These are phyloP conservation scores for Bradypodion pumilum DNA, from an alignment of 2,797 vertebrate species.

Conservation along the genomic window DNA sequence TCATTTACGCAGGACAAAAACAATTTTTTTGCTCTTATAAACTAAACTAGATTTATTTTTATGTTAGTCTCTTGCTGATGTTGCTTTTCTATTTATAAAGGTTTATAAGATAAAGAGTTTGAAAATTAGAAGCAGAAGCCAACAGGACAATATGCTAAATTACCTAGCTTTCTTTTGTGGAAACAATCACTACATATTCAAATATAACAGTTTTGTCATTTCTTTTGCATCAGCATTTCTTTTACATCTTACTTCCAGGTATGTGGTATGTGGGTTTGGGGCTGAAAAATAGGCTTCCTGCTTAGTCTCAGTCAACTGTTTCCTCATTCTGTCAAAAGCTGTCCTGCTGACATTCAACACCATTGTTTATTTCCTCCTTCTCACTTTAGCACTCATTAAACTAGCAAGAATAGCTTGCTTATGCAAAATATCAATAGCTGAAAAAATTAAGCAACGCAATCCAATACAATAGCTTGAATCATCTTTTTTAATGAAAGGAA, in stretches of 20 bases:
- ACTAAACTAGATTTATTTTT: constrained; percentile 22
- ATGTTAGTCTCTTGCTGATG: not conserved
- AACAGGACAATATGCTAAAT: not conserved
- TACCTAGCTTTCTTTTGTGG: not conserved
- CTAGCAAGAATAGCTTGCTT: constrained; percentile 11
- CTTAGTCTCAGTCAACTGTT: not conserved
- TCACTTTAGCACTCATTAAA: constrained; percentile 24
- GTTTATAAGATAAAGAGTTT: not conserved
- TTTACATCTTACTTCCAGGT: not conserved
- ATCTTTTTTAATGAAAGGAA: not conserved
- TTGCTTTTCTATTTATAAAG: constrained; percentile 17
- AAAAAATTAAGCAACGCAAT: not conserved
- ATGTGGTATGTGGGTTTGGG: not conserved
- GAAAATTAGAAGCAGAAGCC: constrained; percentile 15
- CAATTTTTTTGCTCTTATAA: constrained; percentile 4
- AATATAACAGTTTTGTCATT: not conserved
- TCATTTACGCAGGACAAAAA: constrained; percentile 2
- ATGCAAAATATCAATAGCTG: not conserved
- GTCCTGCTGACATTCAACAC: constrained; percentile 4
- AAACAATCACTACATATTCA: not conserved
- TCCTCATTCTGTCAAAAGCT: constrained; percentile 12
- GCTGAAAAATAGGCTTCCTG: not conserved
- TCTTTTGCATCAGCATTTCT: not conserved
- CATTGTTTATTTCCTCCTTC: constrained; percentile 16
- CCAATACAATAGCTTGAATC: not conserved